Percentiles rank a stretch among this genome's conserved stretches.
Conservation (phyloP, 2,888 invertebrate genomes). For the Campoletis raptor region DNA sequence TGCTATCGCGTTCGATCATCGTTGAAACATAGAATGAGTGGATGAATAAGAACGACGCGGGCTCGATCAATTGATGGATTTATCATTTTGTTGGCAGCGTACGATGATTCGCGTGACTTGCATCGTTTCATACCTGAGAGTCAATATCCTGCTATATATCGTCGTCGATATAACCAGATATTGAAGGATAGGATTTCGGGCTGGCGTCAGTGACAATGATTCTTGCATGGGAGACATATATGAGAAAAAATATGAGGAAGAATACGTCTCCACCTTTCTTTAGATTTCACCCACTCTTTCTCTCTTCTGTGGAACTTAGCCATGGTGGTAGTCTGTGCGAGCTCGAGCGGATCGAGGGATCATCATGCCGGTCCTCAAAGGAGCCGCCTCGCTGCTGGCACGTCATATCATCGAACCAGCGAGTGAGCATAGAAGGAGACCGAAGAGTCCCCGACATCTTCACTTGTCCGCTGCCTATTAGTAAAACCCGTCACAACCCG, state of each 20-base stretch:
- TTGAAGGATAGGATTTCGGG: constrained; percentile 34
- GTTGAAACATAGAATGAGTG: neutral
- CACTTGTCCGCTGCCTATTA: constrained; percentile 82
- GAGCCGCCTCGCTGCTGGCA: constrained; percentile 77
- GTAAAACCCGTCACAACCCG: constrained; percentile 80
- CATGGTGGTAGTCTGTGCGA: constrained; percentile 73
- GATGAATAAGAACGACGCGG: constrained; percentile 12
- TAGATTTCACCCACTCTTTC: constrained; percentile 49
- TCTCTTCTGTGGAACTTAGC: constrained; percentile 14
- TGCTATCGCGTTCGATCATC: constrained; percentile 14
- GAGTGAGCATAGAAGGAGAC: constrained; percentile 52
- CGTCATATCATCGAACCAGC: constrained; percentile 79
- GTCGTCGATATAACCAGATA: constrained; percentile 20
- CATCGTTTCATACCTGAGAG: constrained; percentile 41
- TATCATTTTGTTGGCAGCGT: constrained; percentile 33
- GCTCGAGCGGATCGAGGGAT: constrained; percentile 72
- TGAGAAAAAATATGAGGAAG: constrained; percentile 66
- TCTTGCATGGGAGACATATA: constrained; percentile 59
- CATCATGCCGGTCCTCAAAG: constrained; percentile 78
- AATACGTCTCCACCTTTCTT: constrained; percentile 47
- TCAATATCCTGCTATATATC: constrained; percentile 24
- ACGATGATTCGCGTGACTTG: constrained; percentile 58
- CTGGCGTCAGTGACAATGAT: constrained; percentile 56
- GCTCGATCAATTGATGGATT: constrained; percentile 41
- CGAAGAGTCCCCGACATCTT: constrained; percentile 77